These are phyloP conservation scores for Paramormyrops hopkinsi DNA, from an alignment of 2,797 vertebrate genomes.

Conservation along the genomic window DNA sequence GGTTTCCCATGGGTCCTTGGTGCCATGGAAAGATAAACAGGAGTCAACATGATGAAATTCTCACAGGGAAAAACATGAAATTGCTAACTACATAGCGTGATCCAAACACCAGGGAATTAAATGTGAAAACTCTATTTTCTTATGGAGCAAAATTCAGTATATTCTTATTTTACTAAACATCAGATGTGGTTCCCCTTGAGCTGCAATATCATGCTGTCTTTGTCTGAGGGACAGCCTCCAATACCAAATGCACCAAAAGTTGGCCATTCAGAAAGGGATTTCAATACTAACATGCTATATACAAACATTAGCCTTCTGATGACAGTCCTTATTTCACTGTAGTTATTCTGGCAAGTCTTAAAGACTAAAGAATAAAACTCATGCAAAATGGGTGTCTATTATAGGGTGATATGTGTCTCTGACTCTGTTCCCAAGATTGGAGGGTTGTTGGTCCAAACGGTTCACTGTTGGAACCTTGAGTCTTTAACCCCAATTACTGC, in stretches of 20 bases:
- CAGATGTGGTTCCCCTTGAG: background rate
- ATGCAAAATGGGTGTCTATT: background rate
- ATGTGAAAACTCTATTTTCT: background rate
- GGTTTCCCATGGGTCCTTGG: background rate
- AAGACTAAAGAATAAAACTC: background rate
- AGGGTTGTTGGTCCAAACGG: background rate
- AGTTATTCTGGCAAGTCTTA: background rate
- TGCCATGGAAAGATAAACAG: background rate
- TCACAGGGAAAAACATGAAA: background rate
- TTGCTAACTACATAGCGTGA: background rate
- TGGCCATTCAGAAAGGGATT: background rate
- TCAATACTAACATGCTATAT: background rate
- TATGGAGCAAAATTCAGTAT: background rate
- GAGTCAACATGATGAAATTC: background rate
- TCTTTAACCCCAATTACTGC: background rate
- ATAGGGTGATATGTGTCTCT: background rate
- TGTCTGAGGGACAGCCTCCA: background rate
- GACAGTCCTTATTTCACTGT: background rate
- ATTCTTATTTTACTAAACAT: background rate
- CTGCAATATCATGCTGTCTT: background rate
- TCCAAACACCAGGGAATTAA: background rate
- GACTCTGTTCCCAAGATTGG: background rate
- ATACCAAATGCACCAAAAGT: background rate
- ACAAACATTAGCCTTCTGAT: background rate
- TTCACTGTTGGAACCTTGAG: background rate